Base-by-base conservation (phyloP, 2,113 vertebrate genomes). In the Acrocephalus arundinaceus region DNA sequence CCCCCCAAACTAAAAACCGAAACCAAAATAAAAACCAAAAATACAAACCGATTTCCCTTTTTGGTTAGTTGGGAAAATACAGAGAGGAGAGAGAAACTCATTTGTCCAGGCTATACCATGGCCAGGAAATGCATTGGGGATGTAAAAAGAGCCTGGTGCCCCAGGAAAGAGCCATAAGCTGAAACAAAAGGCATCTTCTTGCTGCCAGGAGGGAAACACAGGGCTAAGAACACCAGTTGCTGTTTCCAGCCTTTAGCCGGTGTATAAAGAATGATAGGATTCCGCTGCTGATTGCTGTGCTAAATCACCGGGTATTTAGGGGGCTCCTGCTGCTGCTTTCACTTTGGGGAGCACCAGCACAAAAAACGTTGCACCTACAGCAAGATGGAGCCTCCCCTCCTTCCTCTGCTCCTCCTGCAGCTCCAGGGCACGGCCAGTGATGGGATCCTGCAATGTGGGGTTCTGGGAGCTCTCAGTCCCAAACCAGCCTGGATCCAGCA, bases 361-460 rank as follows among this genome's bases (percentile, higher is more conserved):
- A 0, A 39, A 70, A 58, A 79, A 51, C 43, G 46, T 51, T 70
- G 55, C 57, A 59, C 13, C 20, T n/a, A 13, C 35, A 51, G 63
- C 2, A 6, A 46, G 43, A 70, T 51, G 58, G 54, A 82, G 59
- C 58, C 9, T 72, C 49, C 24, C 2, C 14, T 49, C n/a, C 15
- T 78, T 23, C 37, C 41, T 35, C 33, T 0, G 1, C 43, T 71
- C 41, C 43, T 85, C 3, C 74, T 43, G 21, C 80, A 43, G 49
- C 71, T 57, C 30, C 48, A 25, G 71, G 48, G 9, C 35, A 27
- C 0, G 0, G 25, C 20, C 35, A 79, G 24, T 0, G 1, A 7
- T 35, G 41, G 30, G 21, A 70, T 10, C 7, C 81, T 45, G 19
- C 1, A 2, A 0, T 0, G 4, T 16, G 52, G 55, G 30, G 15